Evolutionary conservation across 2,113 vertebrate genomes (phyloP).

Genomic region (Grallaria varia): DNA sequence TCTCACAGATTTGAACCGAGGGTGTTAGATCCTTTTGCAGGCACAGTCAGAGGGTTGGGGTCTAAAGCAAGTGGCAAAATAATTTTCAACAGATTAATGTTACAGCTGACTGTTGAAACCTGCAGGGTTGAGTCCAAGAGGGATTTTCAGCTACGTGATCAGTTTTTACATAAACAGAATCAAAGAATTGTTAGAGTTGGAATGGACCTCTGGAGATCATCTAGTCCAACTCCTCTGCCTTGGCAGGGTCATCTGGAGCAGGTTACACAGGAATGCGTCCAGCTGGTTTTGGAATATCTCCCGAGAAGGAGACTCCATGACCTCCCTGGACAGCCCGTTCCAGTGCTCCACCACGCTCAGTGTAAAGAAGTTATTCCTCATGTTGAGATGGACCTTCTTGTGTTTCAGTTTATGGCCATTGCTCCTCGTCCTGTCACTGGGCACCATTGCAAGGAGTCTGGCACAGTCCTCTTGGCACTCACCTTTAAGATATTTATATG

Average conservation of each 20-base stretch:
- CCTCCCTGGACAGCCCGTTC: background rate
- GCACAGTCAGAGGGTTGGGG: background rate
- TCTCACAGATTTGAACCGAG: background rate
- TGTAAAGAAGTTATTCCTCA: background rate
- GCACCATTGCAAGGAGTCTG: background rate
- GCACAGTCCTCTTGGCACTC: background rate
- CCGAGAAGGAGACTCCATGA: background rate
- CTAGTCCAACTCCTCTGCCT: background rate
- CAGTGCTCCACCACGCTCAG: background rate
- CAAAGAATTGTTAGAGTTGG: background rate
- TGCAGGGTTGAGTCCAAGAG: background rate
- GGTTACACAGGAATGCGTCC: background rate
- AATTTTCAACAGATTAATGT: background rate
- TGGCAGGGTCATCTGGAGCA: background rate
- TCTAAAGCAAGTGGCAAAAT: background rate
- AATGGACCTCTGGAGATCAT: background rate
- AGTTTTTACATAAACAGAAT: background rate
- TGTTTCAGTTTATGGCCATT: background rate
- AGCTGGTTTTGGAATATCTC: background rate
- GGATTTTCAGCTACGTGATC: accelerated
- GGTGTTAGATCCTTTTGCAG: background rate
- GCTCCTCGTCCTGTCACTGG: background rate
- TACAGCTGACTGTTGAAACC: background rate
- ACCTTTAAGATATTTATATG: background rate
- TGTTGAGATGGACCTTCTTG: background rate